Evolutionary conservation across 2,113 vertebrate genomes (phyloP).

Genomic region (Gallinago media): DNA sequence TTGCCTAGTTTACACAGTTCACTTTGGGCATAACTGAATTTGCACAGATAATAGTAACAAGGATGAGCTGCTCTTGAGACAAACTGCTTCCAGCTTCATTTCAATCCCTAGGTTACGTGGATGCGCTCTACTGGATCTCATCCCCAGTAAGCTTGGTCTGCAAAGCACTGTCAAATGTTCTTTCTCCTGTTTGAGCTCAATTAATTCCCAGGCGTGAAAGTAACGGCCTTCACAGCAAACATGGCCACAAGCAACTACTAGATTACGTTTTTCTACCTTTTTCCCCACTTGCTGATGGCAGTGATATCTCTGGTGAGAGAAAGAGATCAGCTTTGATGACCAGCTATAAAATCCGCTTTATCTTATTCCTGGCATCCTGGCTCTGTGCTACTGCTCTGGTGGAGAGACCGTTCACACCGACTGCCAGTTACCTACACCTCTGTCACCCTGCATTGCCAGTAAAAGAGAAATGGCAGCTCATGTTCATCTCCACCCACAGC

Average conservation of each 20-base stretch:
- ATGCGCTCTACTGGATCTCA: background rate
- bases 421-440: background rate
- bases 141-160: background rate
- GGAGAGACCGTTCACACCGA: background rate
- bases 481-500: background rate
- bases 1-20: background rate
- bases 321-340: background rate
- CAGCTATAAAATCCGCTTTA: background rate
- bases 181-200: background rate
- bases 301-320: background rate
- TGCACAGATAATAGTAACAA: background rate
- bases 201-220: background rate
- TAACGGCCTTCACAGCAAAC: background rate
- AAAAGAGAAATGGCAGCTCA: background rate
- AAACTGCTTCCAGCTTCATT: background rate
- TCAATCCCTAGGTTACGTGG: background rate
- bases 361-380: background rate
- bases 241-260: background rate
- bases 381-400: background rate
- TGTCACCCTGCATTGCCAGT: background rate
- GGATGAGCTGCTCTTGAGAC: background rate
- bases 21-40: background rate
- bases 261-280: background rate
- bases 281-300: background rate
- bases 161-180: background rate